Evolutionary conservation across 2,113 vertebrate species (phyloP), one percentile per base, ranked within the genome.

Genomic region (Poeciliopsis turrubarensis): DNA sequence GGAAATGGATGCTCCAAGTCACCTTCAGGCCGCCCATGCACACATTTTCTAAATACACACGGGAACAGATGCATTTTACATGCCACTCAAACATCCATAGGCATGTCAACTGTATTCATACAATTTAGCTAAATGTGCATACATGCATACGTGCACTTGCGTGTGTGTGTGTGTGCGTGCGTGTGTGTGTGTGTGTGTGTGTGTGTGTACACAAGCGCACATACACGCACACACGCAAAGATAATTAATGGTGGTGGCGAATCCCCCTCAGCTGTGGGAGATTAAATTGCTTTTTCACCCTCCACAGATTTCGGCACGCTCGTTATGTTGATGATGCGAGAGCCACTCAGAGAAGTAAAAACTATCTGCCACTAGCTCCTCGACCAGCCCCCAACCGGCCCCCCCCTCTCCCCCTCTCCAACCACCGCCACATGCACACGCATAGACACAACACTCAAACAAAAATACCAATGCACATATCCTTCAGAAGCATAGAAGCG

Each of bases 261-360:
- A 91, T 91, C 89, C 92, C 91, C 85, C 89, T 94, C 90, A 92
- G 92, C 92, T 92, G 86, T 89, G 83, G 87, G 80, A 91, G 89
- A 92, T 87, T 92, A 94, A 94, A 94, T 93, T 91, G 93, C 93
- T 94, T 94, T 93, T 93, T 93, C 92, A 93, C 92, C 92, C 93
- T 92, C 87, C 92, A 91, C 85, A 93, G 93, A 94, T 89, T 93
- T 90, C 88, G 87, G 89, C 66, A 77, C 32, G 85, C 91, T 92
- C 78, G 81, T 93, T 93, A 92, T 90, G 91, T 90, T 93, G 92
- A 94, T 92, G 91, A 93, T 91, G 85, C 89, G 86, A 89, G 69
- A 85, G 79, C 81, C n/a, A 78, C 84, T 89, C 90, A 92, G 79
- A 89, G 78, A 84, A 75, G 81, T 89, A 92, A 87, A 93, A 85